Base-by-base conservation (phyloP, 2,888 invertebrate species). In the Eremobia ochroleuca region DNA sequence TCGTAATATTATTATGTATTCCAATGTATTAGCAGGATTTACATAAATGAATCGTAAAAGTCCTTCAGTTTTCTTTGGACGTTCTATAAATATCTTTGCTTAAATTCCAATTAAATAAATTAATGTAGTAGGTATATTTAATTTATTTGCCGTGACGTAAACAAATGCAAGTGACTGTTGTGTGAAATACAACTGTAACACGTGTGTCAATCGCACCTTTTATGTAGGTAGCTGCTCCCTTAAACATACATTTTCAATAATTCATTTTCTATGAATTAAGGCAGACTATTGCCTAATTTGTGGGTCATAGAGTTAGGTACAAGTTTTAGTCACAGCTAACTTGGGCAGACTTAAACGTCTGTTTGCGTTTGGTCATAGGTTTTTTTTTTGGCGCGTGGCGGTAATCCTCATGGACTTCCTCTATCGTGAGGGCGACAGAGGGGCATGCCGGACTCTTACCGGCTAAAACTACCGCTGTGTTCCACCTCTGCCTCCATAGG, bases 21-120 rank as follows among this genome's bases (percentile, higher is more conserved):
- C 13, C 15, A 52, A 66, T 55, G 49, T 66, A 55, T 52, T 52
- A 25, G 25, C 25, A n/a, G 52, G 52, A 28, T 61, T 70, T 49
- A 46, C 4, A 64, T 31, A 15, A 58, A 73, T 66, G 21, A 64
- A 62, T 73, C 28, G 34, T 34, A 9, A 4, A 58, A 67, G 52
- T 55, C 34, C 34, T 69, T 61, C 43, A 59, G 9, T 40, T 78
- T 74, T 61, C 75, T 83, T 58, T 74, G 28, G 28, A 58, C 9
- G 0, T 74, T 61, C 34, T 13, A 49, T 15, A 21, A 72, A 69
- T 55, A 49, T 21, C n/a, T 62, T 73, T 5, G 62, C 62, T 58
- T 46, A 52, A 64, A 82, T 13, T 71, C 34, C 43, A 68, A 68
- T 74, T 73, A 71, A 71, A 76, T 34, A 61, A 81, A 82, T 77